Base-by-base conservation (phyloP, 2,113 vertebrate species). In the Brachypteracias leptosomus region DNA sequence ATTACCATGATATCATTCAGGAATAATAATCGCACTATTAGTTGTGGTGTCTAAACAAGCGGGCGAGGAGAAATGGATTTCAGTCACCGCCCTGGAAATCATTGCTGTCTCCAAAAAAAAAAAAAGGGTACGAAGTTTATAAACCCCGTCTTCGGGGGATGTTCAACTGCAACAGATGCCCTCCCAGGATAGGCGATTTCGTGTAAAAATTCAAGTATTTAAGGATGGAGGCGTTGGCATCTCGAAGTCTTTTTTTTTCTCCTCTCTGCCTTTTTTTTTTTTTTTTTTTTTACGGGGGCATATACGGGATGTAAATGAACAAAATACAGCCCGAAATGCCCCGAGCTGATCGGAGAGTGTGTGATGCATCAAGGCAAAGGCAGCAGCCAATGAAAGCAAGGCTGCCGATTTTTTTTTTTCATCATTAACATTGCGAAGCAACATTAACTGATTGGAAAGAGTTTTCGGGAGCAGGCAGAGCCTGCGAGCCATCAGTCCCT, bases 31-130 rank as follows among this genome's bases (percentile, higher is more conserved):
- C 36, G 3, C 79, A 4, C 63, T 91, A 17, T 92, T 90, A 88
- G 82, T 94, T 97, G 90, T 90, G 78, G 72, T 88, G 88, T 74
- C 93, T 91, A 85, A 96, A 96, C 90, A 94, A 96, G 83, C 67
- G n/a, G 85, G 38, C 0, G 31, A 89, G 52, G 61, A 89, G 52
- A 91, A 94, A 82, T 3, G 36, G 49, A 75, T 91, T 78, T 57
- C 58, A 70, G 49, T 54, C 85, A 22, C 76, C 3, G 5, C 72
- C 85, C 58, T 74, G 68, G 35, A 83, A 85, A 90, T 52, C 13
- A 26, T 38, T 36, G 21, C 42, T 46, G 12, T 35, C 33, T 59
- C 16, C 10, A 33, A 38, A 10, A 8, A 49, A 13, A 36, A 36
- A 24, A 25, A 16, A 20, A 38, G 1, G 5, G 4, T 5, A 33